Percentiles rank a stretch among this genome's conserved stretches.
phyloP scores from a whole-genome alignment of 1,140 invertebrate genomes.

The Trachelipus rathkii region DNA sequence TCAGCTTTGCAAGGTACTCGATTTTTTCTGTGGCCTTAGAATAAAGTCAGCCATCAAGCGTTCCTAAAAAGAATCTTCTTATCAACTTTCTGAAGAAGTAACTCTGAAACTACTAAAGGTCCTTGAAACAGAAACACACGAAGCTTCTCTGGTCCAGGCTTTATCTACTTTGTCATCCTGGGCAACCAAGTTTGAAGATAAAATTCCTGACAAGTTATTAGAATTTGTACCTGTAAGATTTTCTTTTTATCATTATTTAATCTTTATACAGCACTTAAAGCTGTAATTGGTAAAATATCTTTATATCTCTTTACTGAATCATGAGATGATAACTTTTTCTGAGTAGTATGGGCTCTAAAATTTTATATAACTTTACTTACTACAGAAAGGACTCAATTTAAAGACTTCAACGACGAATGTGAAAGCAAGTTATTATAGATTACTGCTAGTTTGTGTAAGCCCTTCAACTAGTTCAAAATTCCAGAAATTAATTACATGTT shows the following conservation, averaged over 20 bases:
- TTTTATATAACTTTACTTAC: neutral
- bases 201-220: constrained; percentile 66
- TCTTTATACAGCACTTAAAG: neutral
- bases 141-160: constrained; percentile 77
- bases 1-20: no score
- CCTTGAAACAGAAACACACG: constrained; percentile 84
- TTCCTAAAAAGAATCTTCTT: constrained; percentile 58
- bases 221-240: constrained; percentile 50
- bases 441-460: constrained; percentile 61
- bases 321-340: neutral
- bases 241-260: constrained; percentile 25
- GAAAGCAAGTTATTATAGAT: constrained; percentile 70
- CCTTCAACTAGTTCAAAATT: constrained; percentile 57
- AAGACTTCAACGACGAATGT: constrained; percentile 75
- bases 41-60: constrained; percentile 69
- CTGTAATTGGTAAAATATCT: neutral
- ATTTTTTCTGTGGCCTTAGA: constrained; percentile 68
- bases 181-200: constrained; percentile 64
- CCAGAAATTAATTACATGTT: constrained; percentile 56
- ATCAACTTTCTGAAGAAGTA: constrained; percentile 61
- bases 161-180: constrained; percentile 75
- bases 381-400: constrained; percentile 66
- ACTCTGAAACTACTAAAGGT: constrained; percentile 69
- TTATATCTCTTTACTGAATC: neutral
- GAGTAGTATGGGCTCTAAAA: neutral